Evolutionary conservation across 1,140 invertebrate species (phyloP), one percentile per base, ranked within the genome.

Genomic region (Heliothis virescens): DNA sequence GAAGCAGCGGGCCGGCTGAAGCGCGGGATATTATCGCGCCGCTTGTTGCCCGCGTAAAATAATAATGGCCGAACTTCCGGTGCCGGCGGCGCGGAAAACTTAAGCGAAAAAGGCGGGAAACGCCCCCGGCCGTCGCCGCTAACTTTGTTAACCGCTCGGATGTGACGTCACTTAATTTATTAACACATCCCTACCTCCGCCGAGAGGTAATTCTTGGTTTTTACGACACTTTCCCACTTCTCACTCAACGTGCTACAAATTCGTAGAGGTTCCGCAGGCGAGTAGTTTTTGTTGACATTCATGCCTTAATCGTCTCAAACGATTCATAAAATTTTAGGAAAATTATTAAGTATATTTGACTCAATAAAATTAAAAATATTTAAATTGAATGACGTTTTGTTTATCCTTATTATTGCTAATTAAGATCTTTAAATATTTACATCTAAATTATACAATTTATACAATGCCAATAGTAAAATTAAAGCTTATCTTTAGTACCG

Each of bases 21-120:
- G 85, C 87, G 88, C 85, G 82, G 91, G 90, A 93, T 95, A 95
- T 95, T 95, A 95, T 95, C 95, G 94, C 94, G 88, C 94, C 92
- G 95, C 94, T 95, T 95, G 95, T 95, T 94, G 92, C 87, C 93
- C 93, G 95, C 95, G 94, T 95, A 95, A 95, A 95, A 95, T 95
- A 95, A 95, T 95, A 95, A 95, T 95, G 93, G 93, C 86, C 87
- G 91, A 95, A 95, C 91, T 95, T 95, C 94, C 91, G 90, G 83
- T 86, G 90, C 91, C 92, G 85, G 87, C 86, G 88, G 90, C 91
- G 90, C 85, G 90, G 92, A 91, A 94, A 94, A 93, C 89, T 94
- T 91, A 84, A 89, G 88, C 86, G 90, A 94, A 94, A 94, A 94
- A 94, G 87, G 87, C 86, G 85, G 86, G 85, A 86, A 88, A 85